phyloP scores from a whole-genome alignment of 2,113 vertebrate species.

The Tychaedon coryphoeus region DNA sequence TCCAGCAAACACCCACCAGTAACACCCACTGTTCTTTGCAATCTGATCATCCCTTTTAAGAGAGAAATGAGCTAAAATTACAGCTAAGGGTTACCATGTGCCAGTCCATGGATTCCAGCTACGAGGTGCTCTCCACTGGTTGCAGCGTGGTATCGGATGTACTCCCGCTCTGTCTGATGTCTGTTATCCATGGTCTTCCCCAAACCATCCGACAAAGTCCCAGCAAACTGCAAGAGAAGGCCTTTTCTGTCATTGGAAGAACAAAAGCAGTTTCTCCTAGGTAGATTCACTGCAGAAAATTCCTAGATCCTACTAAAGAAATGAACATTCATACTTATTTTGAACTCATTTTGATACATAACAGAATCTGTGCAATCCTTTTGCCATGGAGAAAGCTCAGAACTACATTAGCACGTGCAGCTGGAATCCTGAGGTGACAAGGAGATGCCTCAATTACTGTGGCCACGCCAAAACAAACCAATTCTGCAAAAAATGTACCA shows the following conservation, averaged over 20 bases:
- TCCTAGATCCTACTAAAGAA: neutral
- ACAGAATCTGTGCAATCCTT: neutral
- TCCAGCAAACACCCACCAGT: neutral
- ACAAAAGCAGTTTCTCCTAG: neutral
- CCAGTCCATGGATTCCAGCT: conserved; percentile 94
- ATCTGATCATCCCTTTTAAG: neutral
- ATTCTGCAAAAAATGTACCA: conserved; percentile 12
- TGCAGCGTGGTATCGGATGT: conserved; percentile 94
- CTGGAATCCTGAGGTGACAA: conserved; percentile 28
- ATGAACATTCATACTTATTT: neutral
- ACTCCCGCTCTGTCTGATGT: conserved; percentile 92
- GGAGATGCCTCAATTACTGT: neutral
- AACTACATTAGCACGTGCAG: neutral
- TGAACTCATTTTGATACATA: neutral
- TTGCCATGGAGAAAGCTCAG: neutral
- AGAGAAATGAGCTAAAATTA: neutral
- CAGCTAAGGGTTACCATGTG: conserved; percentile 82
- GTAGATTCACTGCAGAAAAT: neutral
- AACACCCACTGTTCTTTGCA: neutral
- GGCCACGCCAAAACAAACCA: conserved; percentile 34
- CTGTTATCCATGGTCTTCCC: conserved; percentile 98
- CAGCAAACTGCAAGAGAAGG: conserved; percentile 84
- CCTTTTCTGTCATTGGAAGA: neutral
- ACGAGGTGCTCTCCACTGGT: conserved; percentile 96
- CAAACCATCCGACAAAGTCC: conserved; percentile 91